Base-by-base conservation (phyloP, 1,140 invertebrate genomes). In the Drosophila miranda region DNA sequence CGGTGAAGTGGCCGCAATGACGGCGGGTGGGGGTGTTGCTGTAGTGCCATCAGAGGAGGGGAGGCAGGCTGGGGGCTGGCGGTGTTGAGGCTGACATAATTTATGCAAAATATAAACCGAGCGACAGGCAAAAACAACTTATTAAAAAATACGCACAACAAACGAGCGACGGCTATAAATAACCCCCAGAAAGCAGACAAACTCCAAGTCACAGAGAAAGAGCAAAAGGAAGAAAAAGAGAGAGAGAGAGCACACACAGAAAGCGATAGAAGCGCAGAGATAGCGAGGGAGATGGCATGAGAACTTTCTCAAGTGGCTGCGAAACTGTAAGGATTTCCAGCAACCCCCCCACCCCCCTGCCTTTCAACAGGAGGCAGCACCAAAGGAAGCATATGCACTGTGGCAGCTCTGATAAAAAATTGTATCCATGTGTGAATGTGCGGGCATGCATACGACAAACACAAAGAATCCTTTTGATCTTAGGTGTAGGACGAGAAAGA, bases 81-180 rank as follows among this genome's bases (percentile, higher is more conserved):
- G 34, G 34, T 11, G 63, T 58, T 74, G 61, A 42, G 52, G 61
- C 72, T 69, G 68, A 81, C 81, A 84, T 84, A 84, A 84, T 84
- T 84, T 86, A 84, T 84, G 80, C 73, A 84, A 69, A 80, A 86
- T 77, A 84, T 86, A 77, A 80, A 75, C 78, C 75, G 28, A 83
- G 74, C 63, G 74, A 82, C 78, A 74, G 58, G 69, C 69, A 74
- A 77, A 75, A 73, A 68, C 82, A 87, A 86, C 82, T 86, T 86
- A 78, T 86, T 78, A 77, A 81, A 81, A 76, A 86, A 62, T 57
- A 61, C 55, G 41, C 30, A 74, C 54, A 86, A 71, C 77, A 74
- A 84, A 80, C 77, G 60, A 86, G 81, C 76, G 58, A 74, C 81
- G 64, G 72, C 81, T 81, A 87, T 86, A 86, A 87, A 86, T 87